Evolutionary conservation across 2,113 vertebrate species (phyloP).

Genomic region (Butorides virescens): DNA sequence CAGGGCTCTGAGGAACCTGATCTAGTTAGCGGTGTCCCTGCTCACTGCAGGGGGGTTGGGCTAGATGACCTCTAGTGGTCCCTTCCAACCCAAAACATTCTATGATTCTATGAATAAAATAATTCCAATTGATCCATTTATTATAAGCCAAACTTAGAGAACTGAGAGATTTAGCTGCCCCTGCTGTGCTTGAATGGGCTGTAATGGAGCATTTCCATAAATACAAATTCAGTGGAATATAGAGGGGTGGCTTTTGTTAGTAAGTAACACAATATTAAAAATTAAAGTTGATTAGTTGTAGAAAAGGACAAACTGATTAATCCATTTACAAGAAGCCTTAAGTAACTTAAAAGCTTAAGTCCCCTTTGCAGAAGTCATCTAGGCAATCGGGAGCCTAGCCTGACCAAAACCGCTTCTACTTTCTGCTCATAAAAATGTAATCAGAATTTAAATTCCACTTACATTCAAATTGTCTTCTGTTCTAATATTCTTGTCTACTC

Average conservation of each 20-base stretch:
- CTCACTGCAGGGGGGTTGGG: too few species aligned
- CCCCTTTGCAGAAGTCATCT: not conserved
- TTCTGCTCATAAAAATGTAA: not conserved
- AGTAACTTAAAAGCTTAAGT: constrained; percentile 8
- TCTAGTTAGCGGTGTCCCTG: too few species aligned
- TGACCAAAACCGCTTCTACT: not conserved
- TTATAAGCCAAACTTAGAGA: not conserved
- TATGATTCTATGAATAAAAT: not conserved
- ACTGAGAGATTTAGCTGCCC: not conserved
- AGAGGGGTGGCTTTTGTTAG: not conserved
- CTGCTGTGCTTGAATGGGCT: not conserved
- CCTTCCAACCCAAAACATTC: too few species aligned
- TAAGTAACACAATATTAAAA: not conserved
- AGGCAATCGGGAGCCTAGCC: not conserved
- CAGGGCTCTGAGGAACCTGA: too few species aligned
- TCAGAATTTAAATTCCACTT: not conserved
- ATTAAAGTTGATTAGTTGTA: not conserved
- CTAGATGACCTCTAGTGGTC: too few species aligned
- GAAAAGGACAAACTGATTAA: not conserved
- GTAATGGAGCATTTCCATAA: not conserved
- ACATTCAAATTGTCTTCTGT: not conserved
- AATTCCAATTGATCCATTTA: not conserved
- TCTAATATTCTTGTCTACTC: not conserved
- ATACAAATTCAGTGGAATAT: not conserved
- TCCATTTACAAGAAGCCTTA: constrained; percentile 2